These are phyloP conservation scores for Danio kyathit DNA, from an alignment of 2,797 vertebrate genomes.

Conservation along the genomic window DNA sequence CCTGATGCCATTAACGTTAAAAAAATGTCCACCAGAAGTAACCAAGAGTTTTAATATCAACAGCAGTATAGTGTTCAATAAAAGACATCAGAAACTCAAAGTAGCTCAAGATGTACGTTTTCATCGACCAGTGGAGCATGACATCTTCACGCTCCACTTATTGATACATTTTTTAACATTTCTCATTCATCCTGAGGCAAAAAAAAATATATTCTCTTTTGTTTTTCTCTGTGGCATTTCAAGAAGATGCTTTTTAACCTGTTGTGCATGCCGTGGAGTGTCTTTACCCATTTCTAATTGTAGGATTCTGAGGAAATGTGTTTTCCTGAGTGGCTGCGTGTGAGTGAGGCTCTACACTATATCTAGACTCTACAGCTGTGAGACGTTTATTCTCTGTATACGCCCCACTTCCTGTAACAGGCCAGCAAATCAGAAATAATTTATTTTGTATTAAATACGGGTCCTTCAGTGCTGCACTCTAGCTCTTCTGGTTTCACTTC, in stretches of 20 bases:
- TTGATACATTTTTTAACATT: not conserved
- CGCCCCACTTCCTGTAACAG: conserved; percentile 38
- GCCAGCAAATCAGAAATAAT: conserved; percentile 36
- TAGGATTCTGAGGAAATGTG: not conserved
- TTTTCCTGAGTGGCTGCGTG: not conserved
- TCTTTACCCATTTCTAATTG: not conserved
- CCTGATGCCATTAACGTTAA: not conserved
- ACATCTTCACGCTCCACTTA: not conserved
- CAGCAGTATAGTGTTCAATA: not conserved
- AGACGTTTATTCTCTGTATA: conserved; percentile 18
- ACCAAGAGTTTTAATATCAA: not conserved
- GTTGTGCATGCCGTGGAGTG: not conserved
- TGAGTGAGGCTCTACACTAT: not conserved
- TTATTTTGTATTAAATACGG: conserved; percentile 15
- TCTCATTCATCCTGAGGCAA: not conserved
- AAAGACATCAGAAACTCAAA: not conserved
- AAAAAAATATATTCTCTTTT: not conserved
- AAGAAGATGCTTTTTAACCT: not conserved
- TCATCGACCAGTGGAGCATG: not conserved
- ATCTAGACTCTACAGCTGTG: not conserved
- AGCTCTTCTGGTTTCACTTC: not conserved
- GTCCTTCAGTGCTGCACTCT: not conserved
- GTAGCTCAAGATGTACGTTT: not conserved
- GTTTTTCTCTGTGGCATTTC: not conserved
- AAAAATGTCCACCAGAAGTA: not conserved